Percentiles rank a stretch among this genome's conserved stretches.
These are phyloP conservation scores for Amblyjoppa fuscipennis DNA, from an alignment of 2,888 invertebrate genomes.

Conservation along the genomic window DNA sequence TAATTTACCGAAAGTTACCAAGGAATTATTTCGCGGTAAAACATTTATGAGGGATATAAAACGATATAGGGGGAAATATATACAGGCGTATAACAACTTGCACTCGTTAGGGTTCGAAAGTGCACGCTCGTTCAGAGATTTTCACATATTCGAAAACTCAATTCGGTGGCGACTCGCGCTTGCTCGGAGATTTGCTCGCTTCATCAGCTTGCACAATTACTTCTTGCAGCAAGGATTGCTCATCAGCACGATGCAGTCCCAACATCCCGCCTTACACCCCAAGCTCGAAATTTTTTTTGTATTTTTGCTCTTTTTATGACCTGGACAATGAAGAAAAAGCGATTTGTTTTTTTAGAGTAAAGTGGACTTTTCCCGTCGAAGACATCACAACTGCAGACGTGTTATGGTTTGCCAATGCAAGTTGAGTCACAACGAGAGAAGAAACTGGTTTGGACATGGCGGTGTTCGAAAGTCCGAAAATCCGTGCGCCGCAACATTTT, in stretches of 20 bases:
- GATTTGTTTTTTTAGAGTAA: slow-evolving; percentile 58
- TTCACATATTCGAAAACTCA: too few relatives aligned
- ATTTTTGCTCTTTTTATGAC: slow-evolving; percentile 31
- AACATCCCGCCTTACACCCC: slow-evolving; percentile 38
- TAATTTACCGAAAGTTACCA: too few relatives aligned
- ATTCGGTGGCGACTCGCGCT: too few relatives aligned
- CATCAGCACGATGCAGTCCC: not conserved
- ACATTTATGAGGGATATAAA: too few relatives aligned
- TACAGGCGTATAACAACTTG: too few relatives aligned
- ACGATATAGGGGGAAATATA: too few relatives aligned
- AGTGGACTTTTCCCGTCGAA: slow-evolving; percentile 38
- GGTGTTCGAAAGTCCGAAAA: slow-evolving; percentile 54
- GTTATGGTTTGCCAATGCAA: slow-evolving; percentile 55
- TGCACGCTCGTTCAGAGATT: too few relatives aligned
- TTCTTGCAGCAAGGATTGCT: too few relatives aligned
- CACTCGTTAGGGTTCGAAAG: too few relatives aligned
- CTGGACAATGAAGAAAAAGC: slow-evolving; percentile 38
- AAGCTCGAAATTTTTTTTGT: slow-evolving; percentile 51
- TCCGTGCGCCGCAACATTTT: slow-evolving; percentile 58
- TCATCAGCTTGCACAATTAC: too few relatives aligned
- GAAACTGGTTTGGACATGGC: slow-evolving; percentile 55
- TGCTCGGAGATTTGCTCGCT: too few relatives aligned
- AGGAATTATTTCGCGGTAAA: too few relatives aligned
- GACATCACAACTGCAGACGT: slow-evolving; percentile 39
- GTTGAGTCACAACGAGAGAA: slow-evolving; percentile 34